Evolutionary conservation across 2,888 invertebrate genomes (phyloP).

Genomic region (Polymixis lichenea): DNA sequence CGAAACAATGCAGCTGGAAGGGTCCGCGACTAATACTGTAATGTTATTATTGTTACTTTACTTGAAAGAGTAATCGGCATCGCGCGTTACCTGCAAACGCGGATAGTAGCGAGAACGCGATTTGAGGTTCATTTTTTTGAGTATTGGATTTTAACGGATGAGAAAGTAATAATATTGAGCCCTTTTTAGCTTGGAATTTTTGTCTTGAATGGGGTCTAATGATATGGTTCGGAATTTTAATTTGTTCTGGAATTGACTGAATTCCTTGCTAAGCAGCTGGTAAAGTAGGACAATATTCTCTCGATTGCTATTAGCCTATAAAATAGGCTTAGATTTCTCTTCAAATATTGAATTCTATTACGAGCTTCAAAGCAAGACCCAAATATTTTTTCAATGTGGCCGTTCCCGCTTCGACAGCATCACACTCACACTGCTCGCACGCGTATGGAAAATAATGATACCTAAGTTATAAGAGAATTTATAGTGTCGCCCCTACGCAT

Average conservation of each 20-base stretch:
- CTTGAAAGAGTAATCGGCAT: slow-evolving; percentile 45
- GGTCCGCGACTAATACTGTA: slow-evolving; percentile 58
- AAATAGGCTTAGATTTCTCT: slow-evolving; percentile 2
- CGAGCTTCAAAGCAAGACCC: slow-evolving; percentile 10
- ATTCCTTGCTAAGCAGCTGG: slow-evolving; percentile 6
- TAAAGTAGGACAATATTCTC: slow-evolving; percentile 10
- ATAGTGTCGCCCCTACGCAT: slow-evolving; percentile 65
- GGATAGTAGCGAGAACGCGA: slow-evolving; percentile 9
- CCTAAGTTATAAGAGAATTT: slow-evolving; percentile 66
- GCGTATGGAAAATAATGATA: slow-evolving; percentile 64
- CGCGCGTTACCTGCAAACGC: slow-evolving; percentile 49
- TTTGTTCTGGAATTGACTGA: slow-evolving; percentile 2
- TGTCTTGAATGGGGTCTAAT: slow-evolving; percentile 10
- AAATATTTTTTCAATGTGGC: background rate
- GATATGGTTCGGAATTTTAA: slow-evolving; percentile 9
- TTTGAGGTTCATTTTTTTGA: slow-evolving; percentile 10
- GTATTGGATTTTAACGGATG: background rate
- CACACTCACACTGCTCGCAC: slow-evolving; percentile 37
- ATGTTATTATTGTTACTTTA: slow-evolving; percentile 53
- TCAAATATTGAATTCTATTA: slow-evolving; percentile 13
- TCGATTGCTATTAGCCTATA: background rate
- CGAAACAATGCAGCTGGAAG: slow-evolving; percentile 63
- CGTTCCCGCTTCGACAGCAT: slow-evolving; percentile 20
- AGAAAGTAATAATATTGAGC: slow-evolving; percentile 26
- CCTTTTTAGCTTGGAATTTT: background rate